Percentiles rank a stretch among this genome's conserved stretches.
These are phyloP conservation scores for Palythoa grandiflora DNA, from an alignment of 92 coral and sea anemone genomes.

Conservation along the genomic window DNA sequence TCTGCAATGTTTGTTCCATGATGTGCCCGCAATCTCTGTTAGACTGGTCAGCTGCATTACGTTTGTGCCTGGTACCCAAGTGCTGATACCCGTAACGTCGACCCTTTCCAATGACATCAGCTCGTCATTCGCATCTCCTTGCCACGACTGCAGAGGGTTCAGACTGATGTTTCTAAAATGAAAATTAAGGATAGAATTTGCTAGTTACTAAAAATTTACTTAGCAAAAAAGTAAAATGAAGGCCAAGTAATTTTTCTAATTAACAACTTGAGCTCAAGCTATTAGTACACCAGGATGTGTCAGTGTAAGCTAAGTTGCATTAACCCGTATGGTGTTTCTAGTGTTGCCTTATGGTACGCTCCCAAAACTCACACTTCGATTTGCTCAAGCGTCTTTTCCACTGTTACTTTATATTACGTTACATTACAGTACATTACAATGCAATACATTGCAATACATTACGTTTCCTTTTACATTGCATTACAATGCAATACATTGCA, in stretches of 20 bases:
- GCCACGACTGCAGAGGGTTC: slow-evolving; percentile 57
- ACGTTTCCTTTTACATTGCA: no score
- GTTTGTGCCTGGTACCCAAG: slow-evolving; percentile 12
- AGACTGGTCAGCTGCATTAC: slow-evolving; percentile 1
- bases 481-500: no score
- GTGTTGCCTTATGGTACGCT: no score
- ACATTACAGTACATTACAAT: no score
- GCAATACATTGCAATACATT: no score
- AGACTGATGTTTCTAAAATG: slow-evolving; percentile 53
- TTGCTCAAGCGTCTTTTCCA: no score
- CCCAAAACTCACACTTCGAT: no score
- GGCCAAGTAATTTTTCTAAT: neutral
- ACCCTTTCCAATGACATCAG: slow-evolving; percentile 38
- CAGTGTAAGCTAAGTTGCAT: no score
- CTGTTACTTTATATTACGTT: no score
- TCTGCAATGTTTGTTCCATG: slow-evolving; percentile 8
- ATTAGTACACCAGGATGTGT: no score
- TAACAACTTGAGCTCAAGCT: no score
- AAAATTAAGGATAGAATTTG: neutral
- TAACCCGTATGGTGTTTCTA: no score
- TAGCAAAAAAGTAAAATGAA: neutral
- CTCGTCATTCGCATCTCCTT: slow-evolving; percentile 44
- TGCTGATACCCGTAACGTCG: slow-evolving; percentile 12
- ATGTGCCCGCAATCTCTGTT: slow-evolving; percentile 10
- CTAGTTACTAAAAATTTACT: neutral